A percentile compares a stretch with the other conserved stretches of the same genome.
Evolutionary conservation across 1,140 invertebrate species (phyloP).

Genomic region (Rhysida immarginata): DNA sequence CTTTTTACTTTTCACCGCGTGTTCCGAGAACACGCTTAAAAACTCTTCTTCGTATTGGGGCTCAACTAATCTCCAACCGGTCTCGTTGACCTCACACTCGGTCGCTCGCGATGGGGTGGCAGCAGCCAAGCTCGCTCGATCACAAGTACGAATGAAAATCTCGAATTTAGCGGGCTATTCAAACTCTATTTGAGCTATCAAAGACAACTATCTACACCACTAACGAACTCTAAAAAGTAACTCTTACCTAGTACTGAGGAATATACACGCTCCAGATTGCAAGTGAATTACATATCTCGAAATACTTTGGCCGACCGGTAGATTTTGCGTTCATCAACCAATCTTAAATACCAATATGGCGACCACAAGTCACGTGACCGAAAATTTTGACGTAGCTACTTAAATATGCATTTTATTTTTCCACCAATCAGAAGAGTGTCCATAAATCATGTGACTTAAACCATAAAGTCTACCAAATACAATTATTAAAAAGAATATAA

Average conservation of each 20-base stretch:
- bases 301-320: constrained; percentile 8
- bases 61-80: constrained; percentile 17
- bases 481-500: no score
- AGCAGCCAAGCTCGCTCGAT: constrained; percentile 21
- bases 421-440: not conserved
- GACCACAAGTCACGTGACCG: constrained; percentile 35
- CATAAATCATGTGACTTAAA: constrained; percentile 2
- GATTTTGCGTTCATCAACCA: constrained; percentile 1
- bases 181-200: no score
- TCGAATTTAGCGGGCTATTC: not conserved
- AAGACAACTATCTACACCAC: no score
- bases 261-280: no score
- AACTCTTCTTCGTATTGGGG: not conserved
- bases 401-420: constrained; percentile 7
- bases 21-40: no score
- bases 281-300: no score
- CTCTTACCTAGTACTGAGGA: no score
- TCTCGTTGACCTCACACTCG: constrained; percentile 27
- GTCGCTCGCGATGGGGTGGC: not conserved
- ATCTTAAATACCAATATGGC: constrained; percentile 35
- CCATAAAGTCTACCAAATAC: not conserved
- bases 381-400: constrained; percentile 21
- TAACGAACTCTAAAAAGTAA: no score
- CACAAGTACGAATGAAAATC: not conserved
- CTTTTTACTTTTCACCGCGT: no score